Percentiles rank a stretch among this genome's conserved stretches.
Evolutionary conservation across 2,797 vertebrate genomes (phyloP).

Genomic region (Harpagifer antarcticus): DNA sequence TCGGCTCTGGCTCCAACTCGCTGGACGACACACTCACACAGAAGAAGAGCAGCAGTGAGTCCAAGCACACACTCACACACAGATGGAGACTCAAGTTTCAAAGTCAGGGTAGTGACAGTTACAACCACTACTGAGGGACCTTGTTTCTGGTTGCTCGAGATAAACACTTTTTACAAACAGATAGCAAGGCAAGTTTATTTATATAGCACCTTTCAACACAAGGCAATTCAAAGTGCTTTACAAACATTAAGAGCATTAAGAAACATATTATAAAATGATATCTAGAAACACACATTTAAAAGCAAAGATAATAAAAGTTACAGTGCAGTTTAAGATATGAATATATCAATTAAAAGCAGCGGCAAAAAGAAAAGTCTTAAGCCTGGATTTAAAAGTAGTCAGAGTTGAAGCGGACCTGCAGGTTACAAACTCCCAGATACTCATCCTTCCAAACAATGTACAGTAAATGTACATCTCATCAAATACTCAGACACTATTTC

Average conservation of each 20-base stretch:
- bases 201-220: too few relatives aligned
- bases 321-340: too few relatives aligned
- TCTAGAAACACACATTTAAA: too few relatives aligned
- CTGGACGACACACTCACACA: conserved; percentile 93
- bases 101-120: background rate
- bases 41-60: conserved; percentile 97
- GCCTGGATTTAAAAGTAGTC: too few relatives aligned
- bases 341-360: too few relatives aligned
- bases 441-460: background rate
- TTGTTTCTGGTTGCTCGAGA: background rate
- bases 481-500: background rate
- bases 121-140: background rate
- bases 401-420: too few relatives aligned
- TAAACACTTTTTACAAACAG: background rate
- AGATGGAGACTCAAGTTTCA: background rate
- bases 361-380: too few relatives aligned
- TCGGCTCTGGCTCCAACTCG: conserved; percentile 98
- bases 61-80: conserved; percentile 3
- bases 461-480: background rate
- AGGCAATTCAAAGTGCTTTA: too few relatives aligned
- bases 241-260: too few relatives aligned
- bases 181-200: background rate
- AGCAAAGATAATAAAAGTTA: too few relatives aligned
- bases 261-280: too few relatives aligned
- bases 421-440: background rate